Evolutionary conservation across 2,113 vertebrate genomes (phyloP).

Genomic region (Heptranchias perlo): DNA sequence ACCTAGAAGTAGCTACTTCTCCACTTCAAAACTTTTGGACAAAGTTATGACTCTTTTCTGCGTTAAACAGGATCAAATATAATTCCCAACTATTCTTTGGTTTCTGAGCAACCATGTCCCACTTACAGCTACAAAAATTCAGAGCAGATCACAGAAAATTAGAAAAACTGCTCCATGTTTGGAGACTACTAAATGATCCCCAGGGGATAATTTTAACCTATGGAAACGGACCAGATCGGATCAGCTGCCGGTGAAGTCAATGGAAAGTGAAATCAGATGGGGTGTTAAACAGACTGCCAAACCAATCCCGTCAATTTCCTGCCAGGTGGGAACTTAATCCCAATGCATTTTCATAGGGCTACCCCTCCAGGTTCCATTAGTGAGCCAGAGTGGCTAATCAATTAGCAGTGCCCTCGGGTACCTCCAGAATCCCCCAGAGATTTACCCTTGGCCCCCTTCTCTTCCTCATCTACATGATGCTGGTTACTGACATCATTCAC

Average conservation of each 20-base stretch:
- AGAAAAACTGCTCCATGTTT: background rate
- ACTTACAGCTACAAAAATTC: background rate
- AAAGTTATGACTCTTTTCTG: background rate
- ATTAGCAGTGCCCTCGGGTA: no score
- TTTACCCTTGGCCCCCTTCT: no score
- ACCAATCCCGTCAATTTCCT: no score
- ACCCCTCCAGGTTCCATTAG: no score
- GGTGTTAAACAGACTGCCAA: no score
- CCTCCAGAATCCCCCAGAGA: no score
- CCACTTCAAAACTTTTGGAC: background rate
- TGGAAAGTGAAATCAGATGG: no score
- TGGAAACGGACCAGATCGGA: background rate
- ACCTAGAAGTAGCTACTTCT: background rate
- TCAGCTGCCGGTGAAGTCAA: background rate
- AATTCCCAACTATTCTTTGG: background rate
- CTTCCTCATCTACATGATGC: no score
- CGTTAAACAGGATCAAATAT: background rate
- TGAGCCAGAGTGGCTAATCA: no score
- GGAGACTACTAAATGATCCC: background rate
- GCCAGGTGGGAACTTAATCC: no score
- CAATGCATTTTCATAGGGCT: no score
- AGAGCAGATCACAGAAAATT: background rate
- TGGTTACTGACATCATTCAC: no score
- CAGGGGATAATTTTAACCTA: background rate
- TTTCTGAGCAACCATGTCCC: background rate